Evolutionary conservation across 2,113 vertebrate genomes (phyloP).

Genomic region (Crocuta crocuta): DNA sequence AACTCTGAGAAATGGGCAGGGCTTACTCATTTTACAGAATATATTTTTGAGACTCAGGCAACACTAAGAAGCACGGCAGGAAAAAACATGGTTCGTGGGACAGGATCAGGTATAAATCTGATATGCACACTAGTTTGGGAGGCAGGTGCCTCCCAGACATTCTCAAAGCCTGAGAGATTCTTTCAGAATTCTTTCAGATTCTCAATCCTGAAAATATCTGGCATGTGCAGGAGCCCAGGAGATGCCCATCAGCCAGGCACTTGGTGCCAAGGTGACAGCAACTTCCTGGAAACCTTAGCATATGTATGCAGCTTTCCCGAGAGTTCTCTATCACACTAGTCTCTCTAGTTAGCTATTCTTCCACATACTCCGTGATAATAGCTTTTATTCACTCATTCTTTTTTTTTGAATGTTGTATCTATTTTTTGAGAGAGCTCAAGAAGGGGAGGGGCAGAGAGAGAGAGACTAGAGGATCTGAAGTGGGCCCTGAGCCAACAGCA

Average conservation of each 20-base stretch:
- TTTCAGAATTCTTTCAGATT: too few relatives aligned
- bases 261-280: not conserved
- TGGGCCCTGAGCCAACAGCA: too few relatives aligned
- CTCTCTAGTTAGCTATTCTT: conserved; percentile 24
- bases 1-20: not conserved
- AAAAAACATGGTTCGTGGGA: not conserved
- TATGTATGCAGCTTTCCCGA: not conserved
- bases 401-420: not conserved
- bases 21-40: not conserved
- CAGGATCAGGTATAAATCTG: not conserved
- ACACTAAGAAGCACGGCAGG: not conserved
- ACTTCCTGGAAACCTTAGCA: not conserved
- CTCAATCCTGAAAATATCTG: conserved; percentile 38
- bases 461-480: too few relatives aligned
- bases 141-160: conserved; percentile 44
- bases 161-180: conserved; percentile 20
- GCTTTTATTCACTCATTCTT: not conserved
- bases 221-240: not conserved
- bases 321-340: not conserved
- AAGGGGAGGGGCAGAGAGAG: too few relatives aligned
- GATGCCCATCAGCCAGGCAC: conserved; percentile 24
- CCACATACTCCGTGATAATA: not conserved
- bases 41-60: not conserved
- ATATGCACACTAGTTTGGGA: conserved; percentile 5
- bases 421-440: too few relatives aligned